Conservation (phyloP, 2,888 invertebrate species). For the Cephalotes varians region DNA sequence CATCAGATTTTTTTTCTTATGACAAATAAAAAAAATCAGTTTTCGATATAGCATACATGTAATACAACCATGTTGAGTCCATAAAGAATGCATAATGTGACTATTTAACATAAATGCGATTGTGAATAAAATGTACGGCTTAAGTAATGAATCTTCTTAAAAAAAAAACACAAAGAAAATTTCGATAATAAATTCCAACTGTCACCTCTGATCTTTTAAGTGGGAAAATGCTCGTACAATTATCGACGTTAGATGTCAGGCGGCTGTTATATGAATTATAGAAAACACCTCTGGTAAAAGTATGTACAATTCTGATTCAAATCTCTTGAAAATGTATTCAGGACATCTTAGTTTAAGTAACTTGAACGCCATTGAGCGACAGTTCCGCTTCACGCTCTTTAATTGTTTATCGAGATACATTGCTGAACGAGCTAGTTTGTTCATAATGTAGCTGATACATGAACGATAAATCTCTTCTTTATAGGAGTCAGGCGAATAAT, state of each 20-base stretch:
- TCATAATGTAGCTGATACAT: conserved; percentile 65
- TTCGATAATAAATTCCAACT: conserved; percentile 4
- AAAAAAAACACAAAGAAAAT: background rate
- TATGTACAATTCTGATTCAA: conserved; percentile 58
- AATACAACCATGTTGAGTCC: background rate
- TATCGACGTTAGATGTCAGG: conserved; percentile 36
- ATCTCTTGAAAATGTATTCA: conserved; percentile 54
- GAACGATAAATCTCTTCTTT: conserved; percentile 63
- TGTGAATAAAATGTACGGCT: background rate
- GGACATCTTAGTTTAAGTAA: conserved; percentile 69
- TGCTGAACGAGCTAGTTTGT: conserved; percentile 68
- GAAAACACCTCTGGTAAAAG: conserved; percentile 51
- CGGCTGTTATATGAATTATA: conserved; percentile 43
- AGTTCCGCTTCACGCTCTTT: conserved; percentile 62
- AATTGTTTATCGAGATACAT: conserved; percentile 76
- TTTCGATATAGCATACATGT: background rate
- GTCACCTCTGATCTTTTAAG: conserved; percentile 20
- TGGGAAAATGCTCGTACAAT: conserved; percentile 6
- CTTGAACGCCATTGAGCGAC: conserved; percentile 65
- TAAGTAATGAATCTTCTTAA: conserved; percentile 20
- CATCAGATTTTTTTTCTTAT: background rate
- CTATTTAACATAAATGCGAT: background rate
- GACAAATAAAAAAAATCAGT: background rate
- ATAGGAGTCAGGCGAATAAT: conserved; percentile 67
- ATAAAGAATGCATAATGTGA: background rate